Percentiles rank a stretch among this genome's conserved stretches.
Conservation (phyloP, 1,140 invertebrate species). For the Babylonia areolata region DNA sequence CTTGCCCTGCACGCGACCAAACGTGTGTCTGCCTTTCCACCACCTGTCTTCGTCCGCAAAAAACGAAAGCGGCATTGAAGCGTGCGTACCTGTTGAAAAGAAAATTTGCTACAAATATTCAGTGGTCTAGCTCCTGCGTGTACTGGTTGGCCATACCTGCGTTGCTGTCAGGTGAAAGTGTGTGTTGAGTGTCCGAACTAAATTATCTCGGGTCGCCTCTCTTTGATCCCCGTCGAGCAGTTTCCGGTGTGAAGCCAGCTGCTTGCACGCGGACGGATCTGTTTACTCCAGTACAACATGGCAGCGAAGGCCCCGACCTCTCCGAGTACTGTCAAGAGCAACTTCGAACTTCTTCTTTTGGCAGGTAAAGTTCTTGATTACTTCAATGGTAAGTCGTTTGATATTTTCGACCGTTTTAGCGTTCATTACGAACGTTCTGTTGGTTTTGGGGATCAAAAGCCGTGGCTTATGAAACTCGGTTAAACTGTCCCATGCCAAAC, state of each 20-base stretch:
- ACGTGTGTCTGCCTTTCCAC: constrained; percentile 1
- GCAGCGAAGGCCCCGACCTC: neutral
- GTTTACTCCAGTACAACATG: neutral
- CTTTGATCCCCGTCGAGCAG: too few relatives aligned
- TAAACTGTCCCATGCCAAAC: constrained; percentile 6
- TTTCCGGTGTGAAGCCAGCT: neutral
- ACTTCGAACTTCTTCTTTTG: neutral
- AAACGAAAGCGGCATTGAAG: neutral
- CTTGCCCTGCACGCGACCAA: neutral
- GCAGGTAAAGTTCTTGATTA: neutral
- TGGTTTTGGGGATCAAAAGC: neutral
- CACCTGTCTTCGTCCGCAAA: neutral
- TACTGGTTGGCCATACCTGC: neutral
- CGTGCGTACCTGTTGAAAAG: neutral
- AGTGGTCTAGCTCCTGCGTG: neutral
- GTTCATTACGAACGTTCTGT: neutral
- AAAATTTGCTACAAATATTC: neutral
- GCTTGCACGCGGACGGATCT: constrained; percentile 1
- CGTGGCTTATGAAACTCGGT: neutral
- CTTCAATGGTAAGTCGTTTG: neutral
- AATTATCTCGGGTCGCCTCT: neutral
- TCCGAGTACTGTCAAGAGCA: neutral
- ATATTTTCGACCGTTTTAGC: neutral
- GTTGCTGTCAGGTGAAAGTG: neutral
- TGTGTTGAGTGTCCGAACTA: neutral